These are phyloP conservation scores for Aphaenogaster floridana DNA, from an alignment of 1,140 invertebrate genomes.

Conservation along the genomic window DNA sequence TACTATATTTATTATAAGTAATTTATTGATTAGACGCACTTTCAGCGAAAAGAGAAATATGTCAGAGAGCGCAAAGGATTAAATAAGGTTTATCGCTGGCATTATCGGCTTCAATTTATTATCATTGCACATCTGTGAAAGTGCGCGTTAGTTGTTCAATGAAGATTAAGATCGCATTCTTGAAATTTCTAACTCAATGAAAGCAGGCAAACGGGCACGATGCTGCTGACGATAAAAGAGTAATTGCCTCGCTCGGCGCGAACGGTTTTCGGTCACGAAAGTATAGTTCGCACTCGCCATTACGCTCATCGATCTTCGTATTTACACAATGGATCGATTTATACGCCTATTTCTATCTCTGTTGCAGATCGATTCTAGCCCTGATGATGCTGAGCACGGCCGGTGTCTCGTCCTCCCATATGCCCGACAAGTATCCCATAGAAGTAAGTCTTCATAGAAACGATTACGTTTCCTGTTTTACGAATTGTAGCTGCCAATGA, in stretches of 20 bases:
- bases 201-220: slow-evolving; percentile 49
- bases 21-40: slow-evolving; percentile 5
- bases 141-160: slow-evolving; percentile 40
- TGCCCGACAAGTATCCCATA: slow-evolving; percentile 84
- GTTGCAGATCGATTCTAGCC: slow-evolving; percentile 81
- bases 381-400: slow-evolving; percentile 77
- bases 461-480: background rate
- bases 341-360: slow-evolving; percentile 69
- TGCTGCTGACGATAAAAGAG: slow-evolving; percentile 64
- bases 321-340: slow-evolving; percentile 61
- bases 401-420: slow-evolving; percentile 75
- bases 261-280: slow-evolving; percentile 63
- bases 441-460: slow-evolving; percentile 76
- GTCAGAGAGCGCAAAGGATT: background rate
- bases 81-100: background rate
- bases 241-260: slow-evolving; percentile 66
- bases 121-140: slow-evolving; percentile 23
- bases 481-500: background rate
- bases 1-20: background rate
- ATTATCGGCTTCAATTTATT: slow-evolving; percentile 15
- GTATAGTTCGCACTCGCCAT: slow-evolving; percentile 60
- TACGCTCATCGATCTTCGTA: slow-evolving; percentile 50
- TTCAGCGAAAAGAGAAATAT: background rate
- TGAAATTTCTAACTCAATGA: slow-evolving; percentile 68
- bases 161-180: slow-evolving; percentile 73